phyloP scores from a whole-genome alignment of 2,888 invertebrate species.

The Anthoptus insignis region DNA sequence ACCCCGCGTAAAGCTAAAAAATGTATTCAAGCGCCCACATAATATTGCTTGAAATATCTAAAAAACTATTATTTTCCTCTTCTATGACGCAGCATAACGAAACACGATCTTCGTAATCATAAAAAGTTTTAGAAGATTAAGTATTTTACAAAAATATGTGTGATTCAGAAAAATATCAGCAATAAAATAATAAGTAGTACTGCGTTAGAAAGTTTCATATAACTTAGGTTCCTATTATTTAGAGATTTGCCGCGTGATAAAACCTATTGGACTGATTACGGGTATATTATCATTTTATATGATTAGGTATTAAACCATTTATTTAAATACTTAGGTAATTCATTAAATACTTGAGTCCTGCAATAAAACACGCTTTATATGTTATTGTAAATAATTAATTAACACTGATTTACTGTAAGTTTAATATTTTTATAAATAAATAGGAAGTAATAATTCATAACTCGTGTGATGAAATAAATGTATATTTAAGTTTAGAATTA shows the following conservation, averaged over 20 bases:
- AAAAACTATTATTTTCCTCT: too few species aligned
- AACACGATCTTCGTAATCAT: too few species aligned
- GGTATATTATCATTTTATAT: neutral
- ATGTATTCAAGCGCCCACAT: too few species aligned
- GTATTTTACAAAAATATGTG: too few species aligned
- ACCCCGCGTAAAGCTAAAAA: too few species aligned
- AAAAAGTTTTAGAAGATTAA: too few species aligned
- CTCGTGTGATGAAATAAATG: neutral
- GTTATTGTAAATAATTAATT: neutral
- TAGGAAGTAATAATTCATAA: neutral
- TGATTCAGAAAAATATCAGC: neutral
- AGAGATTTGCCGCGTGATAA: neutral
- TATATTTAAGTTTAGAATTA: neutral
- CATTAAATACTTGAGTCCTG: neutral
- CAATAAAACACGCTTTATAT: constrained; percentile 15
- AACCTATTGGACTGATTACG: neutral
- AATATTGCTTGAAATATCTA: too few species aligned
- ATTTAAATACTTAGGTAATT: neutral
- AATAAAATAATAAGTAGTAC: neutral
- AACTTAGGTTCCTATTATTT: too few species aligned
- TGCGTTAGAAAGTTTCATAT: too few species aligned
- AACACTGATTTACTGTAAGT: neutral
- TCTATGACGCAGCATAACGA: too few species aligned
- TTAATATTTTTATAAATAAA: neutral
- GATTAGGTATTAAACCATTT: neutral